phyloP scores from a whole-genome alignment of 2,797 vertebrate species.

The Margarornis squamiger region DNA sequence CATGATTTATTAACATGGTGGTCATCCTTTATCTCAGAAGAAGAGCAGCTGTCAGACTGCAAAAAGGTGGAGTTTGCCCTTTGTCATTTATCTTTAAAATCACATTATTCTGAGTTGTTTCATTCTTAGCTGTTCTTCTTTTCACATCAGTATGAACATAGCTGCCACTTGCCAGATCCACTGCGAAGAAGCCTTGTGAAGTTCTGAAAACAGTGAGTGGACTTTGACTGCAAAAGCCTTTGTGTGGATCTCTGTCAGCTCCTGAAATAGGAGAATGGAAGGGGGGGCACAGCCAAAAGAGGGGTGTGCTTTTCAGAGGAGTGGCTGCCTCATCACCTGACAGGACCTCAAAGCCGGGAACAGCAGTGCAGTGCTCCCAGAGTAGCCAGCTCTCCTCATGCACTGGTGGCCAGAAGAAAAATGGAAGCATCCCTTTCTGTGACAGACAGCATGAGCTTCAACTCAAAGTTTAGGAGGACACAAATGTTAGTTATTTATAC shows the following conservation, averaged over 20 bases:
- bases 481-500: not conserved
- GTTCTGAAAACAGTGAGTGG: not conserved
- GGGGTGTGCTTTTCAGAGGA: not conserved
- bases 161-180: not conserved
- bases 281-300: not conserved
- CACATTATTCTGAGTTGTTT: not conserved
- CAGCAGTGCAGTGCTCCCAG: not conserved
- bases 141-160: accelerated
- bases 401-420: not conserved
- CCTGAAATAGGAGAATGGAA: not conserved
- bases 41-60: not conserved
- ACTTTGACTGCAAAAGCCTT: not conserved
- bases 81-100: slow-evolving; percentile 36
- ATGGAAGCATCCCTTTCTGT: not conserved
- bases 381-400: not conserved
- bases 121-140: not conserved
- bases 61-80: not conserved
- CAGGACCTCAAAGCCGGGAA: not conserved
- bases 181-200: not conserved
- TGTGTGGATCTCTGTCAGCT: not conserved
- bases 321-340: accelerated
- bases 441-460: not conserved
- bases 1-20: not conserved
- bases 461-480: not conserved
- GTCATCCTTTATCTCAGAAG: not conserved